phyloP scores from a whole-genome alignment of 1,140 invertebrate genomes.

The Subanguina moxae region DNA sequence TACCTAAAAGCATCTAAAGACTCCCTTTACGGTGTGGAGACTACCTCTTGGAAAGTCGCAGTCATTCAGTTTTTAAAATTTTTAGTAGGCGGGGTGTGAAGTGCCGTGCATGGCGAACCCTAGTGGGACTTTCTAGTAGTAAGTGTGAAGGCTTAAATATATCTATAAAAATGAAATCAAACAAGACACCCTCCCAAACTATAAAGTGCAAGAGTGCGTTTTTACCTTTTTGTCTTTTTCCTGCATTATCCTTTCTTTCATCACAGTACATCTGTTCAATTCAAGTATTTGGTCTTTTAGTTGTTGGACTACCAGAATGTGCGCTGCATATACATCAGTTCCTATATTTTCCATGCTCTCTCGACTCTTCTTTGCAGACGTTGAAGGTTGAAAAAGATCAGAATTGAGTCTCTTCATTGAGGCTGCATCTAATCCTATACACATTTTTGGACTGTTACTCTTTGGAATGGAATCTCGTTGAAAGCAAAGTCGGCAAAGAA shows the following conservation, averaged over 20 bases:
- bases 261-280: slow-evolving; percentile 10
- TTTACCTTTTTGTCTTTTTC: slow-evolving; percentile 37
- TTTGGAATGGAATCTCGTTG: background rate
- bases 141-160: too few species aligned
- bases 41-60: too few species aligned
- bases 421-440: background rate
- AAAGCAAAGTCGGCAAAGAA: slow-evolving; percentile 38
- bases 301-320: slow-evolving; percentile 24
- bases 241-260: slow-evolving; percentile 25
- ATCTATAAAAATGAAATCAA: too few species aligned
- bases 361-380: slow-evolving; percentile 14
- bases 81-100: too few species aligned
- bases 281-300: slow-evolving; percentile 37
- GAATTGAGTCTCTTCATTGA: background rate
- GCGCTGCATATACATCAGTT: slow-evolving; percentile 11
- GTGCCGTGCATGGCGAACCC: too few species aligned
- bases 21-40: too few species aligned
- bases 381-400: background rate
- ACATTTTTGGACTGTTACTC: slow-evolving; percentile 2
- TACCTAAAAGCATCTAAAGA: too few species aligned
- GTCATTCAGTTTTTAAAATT: too few species aligned
- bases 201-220: too few species aligned
- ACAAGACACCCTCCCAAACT: too few species aligned
- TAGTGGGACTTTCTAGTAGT: slow-evolving; percentile 15
- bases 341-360: background rate